phyloP scores from a whole-genome alignment of 2,888 invertebrate genomes.

The Prostheceraeus crozeri region DNA sequence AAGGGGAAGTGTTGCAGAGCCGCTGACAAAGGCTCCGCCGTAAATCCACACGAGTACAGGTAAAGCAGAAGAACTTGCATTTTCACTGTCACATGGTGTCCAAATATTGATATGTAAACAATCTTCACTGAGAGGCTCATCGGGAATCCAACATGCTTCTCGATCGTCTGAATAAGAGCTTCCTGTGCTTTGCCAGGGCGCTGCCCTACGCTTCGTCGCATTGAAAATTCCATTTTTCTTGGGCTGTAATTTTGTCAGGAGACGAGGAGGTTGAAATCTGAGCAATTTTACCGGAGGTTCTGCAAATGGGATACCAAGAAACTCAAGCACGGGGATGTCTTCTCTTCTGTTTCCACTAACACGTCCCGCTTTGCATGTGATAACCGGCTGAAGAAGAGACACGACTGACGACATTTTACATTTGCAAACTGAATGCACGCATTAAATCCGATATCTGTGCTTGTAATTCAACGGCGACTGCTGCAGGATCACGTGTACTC shows the following conservation, averaged over 20 bases:
- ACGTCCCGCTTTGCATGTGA: too few species aligned
- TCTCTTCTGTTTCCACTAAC: not conserved
- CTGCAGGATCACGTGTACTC: too few species aligned
- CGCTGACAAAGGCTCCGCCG: not conserved
- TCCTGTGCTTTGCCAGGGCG: conserved; percentile 29
- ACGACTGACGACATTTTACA: too few species aligned
- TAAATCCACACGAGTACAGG: not conserved
- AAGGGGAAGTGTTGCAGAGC: conserved; percentile 10
- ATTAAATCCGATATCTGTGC: too few species aligned
- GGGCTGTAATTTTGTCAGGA: not conserved
- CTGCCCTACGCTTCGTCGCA: not conserved
- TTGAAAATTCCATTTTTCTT: conserved; percentile 2
- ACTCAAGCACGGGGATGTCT: conserved; percentile 11
- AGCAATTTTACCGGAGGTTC: conserved; percentile 26
- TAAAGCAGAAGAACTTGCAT: not conserved
- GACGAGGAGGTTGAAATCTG: conserved; percentile 19
- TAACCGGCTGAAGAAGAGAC: too few species aligned
- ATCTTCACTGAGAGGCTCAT: conserved; percentile 30
- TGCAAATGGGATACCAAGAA: conserved; percentile 32
- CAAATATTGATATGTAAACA: conserved; percentile 32
- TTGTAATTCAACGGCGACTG: too few species aligned
- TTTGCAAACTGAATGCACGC: too few species aligned
- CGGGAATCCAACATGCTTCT: conserved; percentile 33
- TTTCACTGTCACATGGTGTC: conserved; percentile 25
- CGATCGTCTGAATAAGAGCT: not conserved